Evolutionary conservation across 1,140 invertebrate species (phyloP), one percentile per base, ranked within the genome.

Genomic region (Neodiprion virginianus): DNA sequence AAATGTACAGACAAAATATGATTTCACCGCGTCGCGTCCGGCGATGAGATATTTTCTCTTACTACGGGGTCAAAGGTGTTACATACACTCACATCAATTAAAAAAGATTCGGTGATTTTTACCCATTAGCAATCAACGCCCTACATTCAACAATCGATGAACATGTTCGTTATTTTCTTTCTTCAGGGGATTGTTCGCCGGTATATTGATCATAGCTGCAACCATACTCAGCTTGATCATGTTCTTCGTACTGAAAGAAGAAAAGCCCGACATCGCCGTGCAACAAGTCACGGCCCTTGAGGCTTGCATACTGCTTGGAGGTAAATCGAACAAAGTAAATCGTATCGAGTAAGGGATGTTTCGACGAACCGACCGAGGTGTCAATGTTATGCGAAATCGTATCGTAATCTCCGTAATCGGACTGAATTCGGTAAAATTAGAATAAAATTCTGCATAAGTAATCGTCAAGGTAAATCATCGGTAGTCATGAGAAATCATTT

Each of bases 221-320:
- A 97, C 96, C 4, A 95, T 97, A 47, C 95, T 98, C 74, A 94
- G 95, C 21, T 91, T 97, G 72, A 97, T 97, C 69, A 95, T 97
- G 89, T 97, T 97, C 88, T 97, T 97, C 87, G 96, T 97, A 1
- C 89, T 96, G 7, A 93, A 94, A 73, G 92, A 93, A 70, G 92
- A 92, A 80, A 90, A 92, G 77, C 85, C 91, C 77, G 90, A 93
- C 65, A 90, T 94, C 78, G 90, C 91, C 17, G 89, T 88, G 71
- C 75, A 85, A 21, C 86, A 87, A 79, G 86, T 88, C 1, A 88
- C 85, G 8, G 83, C 81, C n/a, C 73, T 86, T 17, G 86, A 87
- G 76, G 81, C 84, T 0, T 82, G 82, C 1, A 85, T 86, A 77
- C 81, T 85, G 67, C 74, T 80, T 12, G 79, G 82, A 76, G 84